Conservation (phyloP, 2,113 vertebrate species). For the Pseudopipra pipra region DNA sequence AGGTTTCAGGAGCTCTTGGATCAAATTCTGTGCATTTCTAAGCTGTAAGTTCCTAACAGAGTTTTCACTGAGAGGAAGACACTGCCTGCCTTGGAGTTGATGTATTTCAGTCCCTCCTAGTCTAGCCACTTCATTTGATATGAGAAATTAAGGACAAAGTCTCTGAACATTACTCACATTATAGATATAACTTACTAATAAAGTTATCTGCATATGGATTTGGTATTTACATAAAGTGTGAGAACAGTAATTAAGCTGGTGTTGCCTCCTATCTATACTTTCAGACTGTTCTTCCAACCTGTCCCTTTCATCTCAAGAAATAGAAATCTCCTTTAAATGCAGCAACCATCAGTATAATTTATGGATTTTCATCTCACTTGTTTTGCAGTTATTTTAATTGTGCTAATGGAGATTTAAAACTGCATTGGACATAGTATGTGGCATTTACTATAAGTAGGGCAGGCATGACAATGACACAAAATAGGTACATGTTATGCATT, state of each 20-base stretch:
- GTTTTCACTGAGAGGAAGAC: neutral
- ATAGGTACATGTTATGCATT: neutral
- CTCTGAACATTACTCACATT: neutral
- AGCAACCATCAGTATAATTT: neutral
- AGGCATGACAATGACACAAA: neutral
- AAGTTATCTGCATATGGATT: neutral
- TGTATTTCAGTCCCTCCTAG: neutral
- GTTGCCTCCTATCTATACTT: neutral
- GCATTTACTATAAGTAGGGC: neutral
- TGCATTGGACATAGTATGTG: neutral
- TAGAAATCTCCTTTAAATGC: neutral
- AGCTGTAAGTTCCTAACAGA: neutral
- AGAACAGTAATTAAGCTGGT: neutral
- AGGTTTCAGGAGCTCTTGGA: neutral
- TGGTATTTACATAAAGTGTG: neutral
- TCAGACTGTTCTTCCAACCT: neutral
- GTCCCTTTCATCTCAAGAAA: neutral
- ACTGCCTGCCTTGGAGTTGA: neutral
- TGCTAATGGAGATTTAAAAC: neutral
- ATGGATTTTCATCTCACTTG: rapidly evolving
- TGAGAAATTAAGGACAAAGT: neutral
- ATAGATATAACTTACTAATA: neutral
- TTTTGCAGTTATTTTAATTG: neutral
- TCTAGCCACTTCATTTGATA: neutral
- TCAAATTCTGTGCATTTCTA: neutral